These are phyloP conservation scores for Meghimatium bilineatum DNA, from an alignment of 2,888 invertebrate genomes.

Conservation along the genomic window DNA sequence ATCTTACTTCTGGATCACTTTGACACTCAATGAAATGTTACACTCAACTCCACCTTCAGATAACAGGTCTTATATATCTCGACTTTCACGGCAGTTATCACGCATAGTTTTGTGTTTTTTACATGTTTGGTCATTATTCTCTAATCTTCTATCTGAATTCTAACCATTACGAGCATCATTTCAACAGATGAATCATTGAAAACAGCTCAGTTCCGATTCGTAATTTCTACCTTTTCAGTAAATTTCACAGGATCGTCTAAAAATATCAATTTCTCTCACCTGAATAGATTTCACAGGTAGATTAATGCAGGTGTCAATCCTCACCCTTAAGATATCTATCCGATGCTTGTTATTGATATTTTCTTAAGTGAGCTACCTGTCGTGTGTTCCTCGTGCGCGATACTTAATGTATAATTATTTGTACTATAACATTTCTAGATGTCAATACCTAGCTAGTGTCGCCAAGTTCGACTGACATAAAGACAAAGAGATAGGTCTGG, in stretches of 20 bases:
- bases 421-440: not conserved
- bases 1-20: too few relatives aligned
- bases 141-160: too few relatives aligned
- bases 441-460: not conserved
- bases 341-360: not conserved
- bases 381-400: not conserved
- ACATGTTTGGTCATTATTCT: too few relatives aligned
- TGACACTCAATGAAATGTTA: too few relatives aligned
- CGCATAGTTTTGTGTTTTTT: too few relatives aligned
- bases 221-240: not conserved
- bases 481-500: not conserved
- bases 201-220: not conserved
- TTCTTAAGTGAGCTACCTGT: not conserved
- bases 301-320: not conserved
- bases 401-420: not conserved
- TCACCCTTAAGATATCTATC: not conserved
- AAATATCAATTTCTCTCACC: not conserved
- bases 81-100: too few relatives aligned
- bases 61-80: too few relatives aligned
- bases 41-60: too few relatives aligned
- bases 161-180: too few relatives aligned
- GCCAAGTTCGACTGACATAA: not conserved
- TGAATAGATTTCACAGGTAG: not conserved
- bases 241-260: not conserved
- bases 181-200: not conserved